A percentile compares a stretch with the other conserved stretches of the same genome.
These are phyloP conservation scores for Mobula hypostoma DNA, from an alignment of 2,113 vertebrate genomes.

Conservation along the genomic window DNA sequence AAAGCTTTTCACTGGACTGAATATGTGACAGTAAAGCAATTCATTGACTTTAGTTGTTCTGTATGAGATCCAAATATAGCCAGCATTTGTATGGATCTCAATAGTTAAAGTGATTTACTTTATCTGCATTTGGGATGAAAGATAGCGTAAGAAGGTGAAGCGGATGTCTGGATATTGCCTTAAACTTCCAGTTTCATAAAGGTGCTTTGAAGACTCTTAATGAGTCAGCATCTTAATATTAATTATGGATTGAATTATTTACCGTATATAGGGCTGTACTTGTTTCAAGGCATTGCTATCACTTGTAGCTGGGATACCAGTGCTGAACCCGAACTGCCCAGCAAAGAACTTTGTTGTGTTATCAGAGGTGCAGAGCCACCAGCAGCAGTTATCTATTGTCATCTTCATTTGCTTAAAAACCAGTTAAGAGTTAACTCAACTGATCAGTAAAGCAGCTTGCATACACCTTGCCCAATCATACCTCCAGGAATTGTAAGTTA, in stretches of 20 bases:
- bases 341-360: neutral
- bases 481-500: neutral
- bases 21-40: no score
- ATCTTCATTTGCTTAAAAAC: neutral
- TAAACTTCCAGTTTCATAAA: neutral
- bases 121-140: neutral
- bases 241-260: neutral
- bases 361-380: neutral
- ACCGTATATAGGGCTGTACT: neutral
- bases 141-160: neutral
- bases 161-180: neutral
- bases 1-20: no score
- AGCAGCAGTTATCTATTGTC: neutral
- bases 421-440: neutral
- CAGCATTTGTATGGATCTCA: neutral
- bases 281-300: no score
- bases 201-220: neutral
- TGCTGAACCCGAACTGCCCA: conserved; percentile 51
- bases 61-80: neutral
- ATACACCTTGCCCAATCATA: neutral
- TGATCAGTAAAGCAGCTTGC: neutral
- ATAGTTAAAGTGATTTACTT: neutral
- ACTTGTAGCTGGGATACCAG: conserved; percentile 54
- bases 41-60: neutral
- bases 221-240: neutral